phyloP scores from a whole-genome alignment of 1,140 invertebrate species.

The Octopus sinensis region DNA sequence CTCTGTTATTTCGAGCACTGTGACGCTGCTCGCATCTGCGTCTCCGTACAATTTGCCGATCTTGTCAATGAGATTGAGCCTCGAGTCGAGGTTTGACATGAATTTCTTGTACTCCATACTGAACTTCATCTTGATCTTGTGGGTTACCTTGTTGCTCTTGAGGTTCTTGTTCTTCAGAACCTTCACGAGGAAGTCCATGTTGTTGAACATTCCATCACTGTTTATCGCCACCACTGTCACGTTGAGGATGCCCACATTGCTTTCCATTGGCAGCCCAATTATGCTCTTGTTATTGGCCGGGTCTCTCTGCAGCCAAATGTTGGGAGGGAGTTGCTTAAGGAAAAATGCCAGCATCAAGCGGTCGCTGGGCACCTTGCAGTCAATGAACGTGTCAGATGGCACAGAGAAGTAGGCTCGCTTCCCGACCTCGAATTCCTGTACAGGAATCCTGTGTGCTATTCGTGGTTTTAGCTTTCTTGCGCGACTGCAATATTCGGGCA shows the following conservation, averaged over 20 bases:
- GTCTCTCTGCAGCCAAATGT: constrained; percentile 36
- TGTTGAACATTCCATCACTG: no score
- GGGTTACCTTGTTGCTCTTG: no score
- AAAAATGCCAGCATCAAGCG: constrained; percentile 73
- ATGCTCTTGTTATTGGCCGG: constrained; percentile 47
- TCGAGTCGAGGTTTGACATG: no score
- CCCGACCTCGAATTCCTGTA: constrained; percentile 67
- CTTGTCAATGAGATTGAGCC: constrained; percentile 78
- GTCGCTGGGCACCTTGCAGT: constrained; percentile 77
- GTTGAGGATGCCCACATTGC: constrained; percentile 73
- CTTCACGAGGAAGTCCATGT: no score
- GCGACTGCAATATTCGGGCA: no score
- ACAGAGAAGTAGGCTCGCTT: constrained; percentile 74
- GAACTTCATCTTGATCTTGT: no score
- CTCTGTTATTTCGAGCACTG: constrained; percentile 65
- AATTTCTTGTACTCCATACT: no score
- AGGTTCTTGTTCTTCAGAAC: no score
- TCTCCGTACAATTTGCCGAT: constrained; percentile 75
- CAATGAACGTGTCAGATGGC: constrained; percentile 81
- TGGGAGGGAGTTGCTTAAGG: constrained; percentile 56
- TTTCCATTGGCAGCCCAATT: constrained; percentile 63
- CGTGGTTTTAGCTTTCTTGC: constrained; percentile 19
- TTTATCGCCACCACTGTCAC: no score
- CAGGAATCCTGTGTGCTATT: constrained; percentile 26
- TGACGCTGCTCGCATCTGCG: constrained; percentile 69